Evolutionary conservation across 1,140 invertebrate species (phyloP), one percentile per base, ranked within the genome.

Genomic region (Atta texana): DNA sequence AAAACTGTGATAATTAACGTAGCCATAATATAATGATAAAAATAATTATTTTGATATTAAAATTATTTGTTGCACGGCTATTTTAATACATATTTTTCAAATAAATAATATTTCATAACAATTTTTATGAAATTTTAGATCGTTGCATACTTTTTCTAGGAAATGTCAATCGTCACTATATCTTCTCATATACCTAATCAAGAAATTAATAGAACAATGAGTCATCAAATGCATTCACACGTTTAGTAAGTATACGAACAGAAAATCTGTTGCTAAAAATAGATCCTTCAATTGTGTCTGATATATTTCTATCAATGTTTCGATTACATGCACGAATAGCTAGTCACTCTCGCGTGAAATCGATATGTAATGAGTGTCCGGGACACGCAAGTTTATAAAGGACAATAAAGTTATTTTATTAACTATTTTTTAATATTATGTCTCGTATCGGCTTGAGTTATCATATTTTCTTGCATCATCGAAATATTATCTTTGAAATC

Each of bases 311-410:
- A 53, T 74, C 39, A 68, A 74, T 34, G 51, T 10, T 68, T 12
- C 44, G 2, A 34, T 69, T 53, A 34, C 31, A 80, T n/a, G 61
- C 69, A 18, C 51, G 80, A 24, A 16, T 72, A 63, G 24, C 61
- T 55, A 59, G 14, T 66, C 49, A 66, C 16, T 75, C 44, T 84
- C 18, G 80, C 69, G 61, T 76, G 51, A 87, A 84, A 72, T 87
- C 44, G 49, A 84, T 2, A 24, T 66, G 39, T 28, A 44, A 64
- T 12, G 39, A 64, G 16, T 44, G 10, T 64, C 2, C 12, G 7
- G 31, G 21, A 59, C n/a, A 61, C 2, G 16, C 24, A 39, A 63
- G 1, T 64, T 21, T 63, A 76, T 39, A 61, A 76, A 24, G 21
- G 7, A 28, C 3, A 66, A 64, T 28, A 51, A 51, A 68, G 16